Evolutionary conservation across 2,888 invertebrate species (phyloP), one percentile per base, ranked within the genome.

Genomic region (Crocallis elinguaria): DNA sequence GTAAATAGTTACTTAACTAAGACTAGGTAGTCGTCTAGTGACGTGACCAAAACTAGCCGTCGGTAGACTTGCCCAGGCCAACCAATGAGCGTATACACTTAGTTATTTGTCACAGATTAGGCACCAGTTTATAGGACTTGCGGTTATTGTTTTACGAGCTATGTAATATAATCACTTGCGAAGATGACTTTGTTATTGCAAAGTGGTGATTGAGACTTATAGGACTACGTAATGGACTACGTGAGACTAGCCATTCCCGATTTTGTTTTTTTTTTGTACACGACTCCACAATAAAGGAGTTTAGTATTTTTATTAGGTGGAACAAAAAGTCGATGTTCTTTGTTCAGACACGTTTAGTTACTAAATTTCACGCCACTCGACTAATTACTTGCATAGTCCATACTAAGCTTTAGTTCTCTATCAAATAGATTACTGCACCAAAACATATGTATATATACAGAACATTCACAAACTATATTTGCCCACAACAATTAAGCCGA

Each of bases 81-180:
- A n/a, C n/a, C n/a, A n/a, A n/a, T n/a, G n/a, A n/a, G n/a, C n/a
- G n/a, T n/a, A n/a, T n/a, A n/a, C n/a, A n/a, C n/a, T n/a, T n/a
- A n/a, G n/a, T n/a, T n/a, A n/a, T 21, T 21, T 14, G 2, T 9
- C 44, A 19, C 21, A 36, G 37, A 16, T 29, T 12, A 11, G n/a
- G 32, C 16, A 45, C 27, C 19, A 45, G 41, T 41, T 29, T 29
- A 9, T 11, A 16, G 16, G 71, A 66, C 70, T 67, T 73, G 75
- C 61, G 73, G 72, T 67, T 71, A 76, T 76, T 77, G 73, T 77
- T 80, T 79, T 76, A 78, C 69, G 74, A 67, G 46, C 69, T 54
- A 50, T 68, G 76, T 75, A 80, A 77, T 75, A 75, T 79, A 78
- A 77, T 79, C 77, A 75, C 73, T 75, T 67, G 72, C 66, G 66